phyloP scores from a whole-genome alignment of 2,888 invertebrate species.

The Drosophila siamana region DNA sequence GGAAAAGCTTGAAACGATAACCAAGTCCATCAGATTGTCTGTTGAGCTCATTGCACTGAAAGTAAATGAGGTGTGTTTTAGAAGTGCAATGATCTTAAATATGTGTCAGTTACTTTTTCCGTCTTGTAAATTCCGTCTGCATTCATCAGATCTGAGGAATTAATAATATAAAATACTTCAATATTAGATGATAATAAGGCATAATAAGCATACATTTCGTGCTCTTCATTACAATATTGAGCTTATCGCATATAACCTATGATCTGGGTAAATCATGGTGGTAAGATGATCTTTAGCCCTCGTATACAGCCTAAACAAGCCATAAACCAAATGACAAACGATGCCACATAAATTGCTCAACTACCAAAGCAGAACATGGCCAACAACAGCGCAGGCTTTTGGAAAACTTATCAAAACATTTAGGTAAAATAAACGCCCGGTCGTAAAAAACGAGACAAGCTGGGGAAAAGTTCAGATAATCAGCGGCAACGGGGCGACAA shows the following conservation, averaged over 20 bases:
- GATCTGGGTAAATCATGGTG: conserved; percentile 11
- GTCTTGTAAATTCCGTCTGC: too few species aligned
- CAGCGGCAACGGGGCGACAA: conserved; percentile 69
- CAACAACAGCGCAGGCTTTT: conserved; percentile 39
- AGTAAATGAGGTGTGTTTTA: neutral
- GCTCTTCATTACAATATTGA: too few species aligned
- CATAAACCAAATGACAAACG: conserved; percentile 79
- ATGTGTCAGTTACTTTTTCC: too few species aligned
- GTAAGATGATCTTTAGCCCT: conserved; percentile 35
- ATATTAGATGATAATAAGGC: too few species aligned
- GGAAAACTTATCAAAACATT: conserved; percentile 75
- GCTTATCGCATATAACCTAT: neutral
- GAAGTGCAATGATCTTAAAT: too few species aligned
- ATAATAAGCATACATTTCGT: too few species aligned
- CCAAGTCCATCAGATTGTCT: neutral
- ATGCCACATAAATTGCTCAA: conserved; percentile 69
- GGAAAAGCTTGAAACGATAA: neutral
- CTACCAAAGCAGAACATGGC: conserved; percentile 52
- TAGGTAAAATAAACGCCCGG: conserved; percentile 76
- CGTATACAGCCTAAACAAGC: conserved; percentile 62
- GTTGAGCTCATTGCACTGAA: neutral
- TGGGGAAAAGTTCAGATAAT: conserved; percentile 69
- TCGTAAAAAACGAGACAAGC: conserved; percentile 67
- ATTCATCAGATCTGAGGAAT: too few species aligned
- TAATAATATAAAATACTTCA: too few species aligned